A percentile compares a stretch with the other conserved stretches of the same genome.
phyloP scores from a whole-genome alignment of 2,797 vertebrate genomes.

The Chromobotia macracanthus region DNA sequence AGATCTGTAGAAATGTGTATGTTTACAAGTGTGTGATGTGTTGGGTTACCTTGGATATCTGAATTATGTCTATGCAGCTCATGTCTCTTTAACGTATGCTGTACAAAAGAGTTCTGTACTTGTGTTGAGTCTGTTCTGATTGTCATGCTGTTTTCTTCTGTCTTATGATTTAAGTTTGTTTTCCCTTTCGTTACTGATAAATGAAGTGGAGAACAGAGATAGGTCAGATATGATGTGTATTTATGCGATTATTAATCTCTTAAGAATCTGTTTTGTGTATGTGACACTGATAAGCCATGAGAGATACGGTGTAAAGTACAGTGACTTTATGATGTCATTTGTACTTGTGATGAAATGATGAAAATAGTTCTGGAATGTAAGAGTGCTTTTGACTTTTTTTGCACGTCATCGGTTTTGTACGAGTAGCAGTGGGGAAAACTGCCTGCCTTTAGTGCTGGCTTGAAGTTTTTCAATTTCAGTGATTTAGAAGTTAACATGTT shows the following conservation, averaged over 20 bases:
- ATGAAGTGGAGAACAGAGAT: background rate
- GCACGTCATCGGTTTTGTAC: background rate
- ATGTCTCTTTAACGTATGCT: background rate
- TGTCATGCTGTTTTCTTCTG: background rate
- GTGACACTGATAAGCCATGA: conserved; percentile 5
- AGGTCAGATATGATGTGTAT: background rate
- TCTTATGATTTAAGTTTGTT: background rate
- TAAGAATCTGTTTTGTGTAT: background rate
- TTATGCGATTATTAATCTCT: background rate
- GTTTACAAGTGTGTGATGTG: background rate
- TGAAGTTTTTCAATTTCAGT: background rate
- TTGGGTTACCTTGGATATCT: conserved; percentile 18
- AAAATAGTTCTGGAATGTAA: conserved; percentile 8
- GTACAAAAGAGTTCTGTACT: background rate
- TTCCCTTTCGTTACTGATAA: background rate
- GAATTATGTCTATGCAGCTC: conserved; percentile 9
- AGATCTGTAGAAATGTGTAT: background rate
- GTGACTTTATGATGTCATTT: conserved; percentile 15
- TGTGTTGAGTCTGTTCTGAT: background rate
- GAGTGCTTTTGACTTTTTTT: background rate
- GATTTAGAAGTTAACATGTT: background rate
- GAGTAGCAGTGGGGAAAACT: background rate
- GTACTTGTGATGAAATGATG: background rate
- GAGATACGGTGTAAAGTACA: conserved; percentile 24
- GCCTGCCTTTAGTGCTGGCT: too few relatives aligned